Evolutionary conservation across 2,888 invertebrate species (phyloP).

Genomic region (Epistrophe eligans): DNA sequence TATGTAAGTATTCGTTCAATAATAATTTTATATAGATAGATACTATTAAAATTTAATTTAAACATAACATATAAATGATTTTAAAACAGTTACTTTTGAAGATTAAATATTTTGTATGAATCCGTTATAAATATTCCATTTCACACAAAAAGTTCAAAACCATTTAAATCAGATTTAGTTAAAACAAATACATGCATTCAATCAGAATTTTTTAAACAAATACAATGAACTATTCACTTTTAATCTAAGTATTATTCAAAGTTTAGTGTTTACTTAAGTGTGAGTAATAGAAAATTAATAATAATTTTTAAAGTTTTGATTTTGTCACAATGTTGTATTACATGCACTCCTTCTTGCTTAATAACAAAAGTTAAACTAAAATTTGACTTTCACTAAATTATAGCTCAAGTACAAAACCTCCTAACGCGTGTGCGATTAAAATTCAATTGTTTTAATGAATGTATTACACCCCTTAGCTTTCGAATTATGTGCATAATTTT

Average conservation of each 20-base stretch:
- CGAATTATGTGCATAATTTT: conserved; percentile 39
- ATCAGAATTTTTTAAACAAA: not conserved
- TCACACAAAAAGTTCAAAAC: not conserved
- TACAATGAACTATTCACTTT: not conserved
- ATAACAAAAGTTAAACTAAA: conserved; percentile 40
- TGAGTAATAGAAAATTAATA: not conserved
- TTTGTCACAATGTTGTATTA: not conserved
- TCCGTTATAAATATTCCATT: not conserved
- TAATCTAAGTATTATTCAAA: not conserved
- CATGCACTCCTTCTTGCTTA: conserved; percentile 1
- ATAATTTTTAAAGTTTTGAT: not conserved
- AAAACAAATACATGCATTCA: not conserved
- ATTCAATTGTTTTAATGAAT: conserved; percentile 25
- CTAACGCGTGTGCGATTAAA: not conserved
- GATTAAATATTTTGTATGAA: too few species aligned
- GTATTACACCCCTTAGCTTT: conserved; percentile 24
- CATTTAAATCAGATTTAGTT: not conserved
- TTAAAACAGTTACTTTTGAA: too few species aligned
- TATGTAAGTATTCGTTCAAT: too few species aligned
- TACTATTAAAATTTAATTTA: too few species aligned
- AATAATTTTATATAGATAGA: too few species aligned
- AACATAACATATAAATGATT: too few species aligned
- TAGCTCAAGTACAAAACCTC: not conserved
- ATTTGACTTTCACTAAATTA: conserved; percentile 24
- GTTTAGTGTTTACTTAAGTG: not conserved